phyloP scores from a whole-genome alignment of 2,113 vertebrate genomes.

The Gila orcuttii region DNA sequence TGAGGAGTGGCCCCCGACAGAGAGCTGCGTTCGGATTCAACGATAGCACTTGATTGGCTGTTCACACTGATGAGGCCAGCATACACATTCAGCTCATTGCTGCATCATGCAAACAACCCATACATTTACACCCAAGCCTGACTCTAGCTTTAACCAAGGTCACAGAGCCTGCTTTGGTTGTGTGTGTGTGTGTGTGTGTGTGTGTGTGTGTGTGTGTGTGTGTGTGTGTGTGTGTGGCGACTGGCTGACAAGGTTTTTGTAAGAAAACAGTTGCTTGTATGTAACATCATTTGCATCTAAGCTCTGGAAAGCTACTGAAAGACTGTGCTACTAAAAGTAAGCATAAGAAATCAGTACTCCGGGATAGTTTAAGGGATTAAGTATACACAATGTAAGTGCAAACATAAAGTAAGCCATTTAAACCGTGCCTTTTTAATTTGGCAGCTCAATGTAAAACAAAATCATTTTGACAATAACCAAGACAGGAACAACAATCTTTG shows the following conservation, averaged over 20 bases:
- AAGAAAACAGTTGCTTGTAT: slow-evolving; percentile 22
- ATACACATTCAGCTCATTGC: slow-evolving; percentile 33
- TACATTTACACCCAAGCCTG: slow-evolving; percentile 62
- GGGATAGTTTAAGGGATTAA: not conserved
- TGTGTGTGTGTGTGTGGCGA: slow-evolving; percentile 11
- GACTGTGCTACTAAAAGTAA: not conserved
- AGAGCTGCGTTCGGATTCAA: slow-evolving; percentile 38
- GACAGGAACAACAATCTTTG: slow-evolving; percentile 51
- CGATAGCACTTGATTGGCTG: slow-evolving; percentile 40
- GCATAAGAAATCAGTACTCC: not conserved
- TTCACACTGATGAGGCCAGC: slow-evolving; percentile 46
- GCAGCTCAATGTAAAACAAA: not conserved
- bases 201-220: not conserved
- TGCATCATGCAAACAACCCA: slow-evolving; percentile 50
- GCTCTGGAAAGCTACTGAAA: not conserved
- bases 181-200: not conserved
- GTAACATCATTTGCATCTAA: slow-evolving; percentile 26
- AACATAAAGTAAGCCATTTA: not conserved
- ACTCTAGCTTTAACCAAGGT: slow-evolving; percentile 40
- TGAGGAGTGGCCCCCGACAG: slow-evolving; percentile 56
- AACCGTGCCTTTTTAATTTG: not conserved
- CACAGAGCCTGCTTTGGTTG: not conserved
- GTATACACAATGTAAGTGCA: not conserved
- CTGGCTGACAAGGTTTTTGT: not conserved
- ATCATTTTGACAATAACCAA: slow-evolving; percentile 66